Conservation (phyloP, 2,888 invertebrate genomes). For the Diaperis boleti region DNA sequence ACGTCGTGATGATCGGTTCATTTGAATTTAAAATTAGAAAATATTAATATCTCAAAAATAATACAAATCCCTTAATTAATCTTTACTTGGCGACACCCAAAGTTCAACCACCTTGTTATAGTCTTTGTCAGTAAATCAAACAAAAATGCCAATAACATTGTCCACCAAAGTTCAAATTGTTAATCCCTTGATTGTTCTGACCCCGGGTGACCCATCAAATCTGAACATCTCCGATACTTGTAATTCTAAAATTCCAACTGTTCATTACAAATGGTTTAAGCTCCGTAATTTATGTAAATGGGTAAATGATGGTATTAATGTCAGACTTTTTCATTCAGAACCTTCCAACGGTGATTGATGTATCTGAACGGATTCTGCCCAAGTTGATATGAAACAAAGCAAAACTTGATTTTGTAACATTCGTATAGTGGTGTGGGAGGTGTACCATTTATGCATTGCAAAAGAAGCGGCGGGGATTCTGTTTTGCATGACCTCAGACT, state of each 20-base stretch:
- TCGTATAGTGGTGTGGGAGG: slow-evolving; percentile 16
- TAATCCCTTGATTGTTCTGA: slow-evolving; percentile 29
- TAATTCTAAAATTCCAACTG: slow-evolving; percentile 39
- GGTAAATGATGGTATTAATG: slow-evolving; percentile 40
- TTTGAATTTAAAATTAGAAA: too few species aligned
- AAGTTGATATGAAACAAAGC: slow-evolving; percentile 30
- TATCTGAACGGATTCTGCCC: slow-evolving; percentile 29
- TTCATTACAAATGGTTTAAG: slow-evolving; percentile 38
- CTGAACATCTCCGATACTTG: slow-evolving; percentile 22
- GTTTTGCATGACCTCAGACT: slow-evolving; percentile 3
- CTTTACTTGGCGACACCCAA: too few species aligned
- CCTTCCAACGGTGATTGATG: slow-evolving; percentile 38
- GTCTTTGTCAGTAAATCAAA: too few species aligned
- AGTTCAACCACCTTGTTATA: too few species aligned
- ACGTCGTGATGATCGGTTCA: too few species aligned
- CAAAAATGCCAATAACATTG: slow-evolving; percentile 25
- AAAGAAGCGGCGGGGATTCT: slow-evolving; percentile 22
- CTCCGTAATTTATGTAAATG: slow-evolving; percentile 41
- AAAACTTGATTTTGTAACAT: slow-evolving; percentile 18
- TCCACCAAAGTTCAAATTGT: slow-evolving; percentile 28
- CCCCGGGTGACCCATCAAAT: slow-evolving; percentile 33
- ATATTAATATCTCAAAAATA: too few species aligned
- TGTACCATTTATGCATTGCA: slow-evolving; percentile 2
- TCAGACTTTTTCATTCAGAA: slow-evolving; percentile 36
- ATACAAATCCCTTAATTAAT: too few species aligned